Evolutionary conservation across 2,888 invertebrate genomes (phyloP).

Genomic region (Phasia obesa): DNA sequence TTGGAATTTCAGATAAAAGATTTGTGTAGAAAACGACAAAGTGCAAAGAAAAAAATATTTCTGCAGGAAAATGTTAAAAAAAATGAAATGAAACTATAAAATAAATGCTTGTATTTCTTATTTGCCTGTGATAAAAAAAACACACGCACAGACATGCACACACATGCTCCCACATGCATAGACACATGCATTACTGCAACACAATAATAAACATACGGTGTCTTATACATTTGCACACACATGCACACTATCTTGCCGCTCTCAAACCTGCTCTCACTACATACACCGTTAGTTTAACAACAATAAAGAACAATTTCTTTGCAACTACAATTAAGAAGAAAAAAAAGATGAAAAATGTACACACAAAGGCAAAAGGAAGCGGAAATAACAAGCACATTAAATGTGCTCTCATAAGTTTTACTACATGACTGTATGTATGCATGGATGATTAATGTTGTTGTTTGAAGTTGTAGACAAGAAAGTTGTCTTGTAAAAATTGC

Average conservation of each 20-base stretch:
- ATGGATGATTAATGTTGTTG: background rate
- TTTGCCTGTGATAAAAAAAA: too few species aligned
- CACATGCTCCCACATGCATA: background rate
- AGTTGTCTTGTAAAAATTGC: slow-evolving; percentile 7
- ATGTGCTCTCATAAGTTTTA: background rate
- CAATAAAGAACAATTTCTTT: slow-evolving; percentile 16
- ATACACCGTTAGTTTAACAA: slow-evolving; percentile 4
- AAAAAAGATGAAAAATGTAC: slow-evolving; percentile 35
- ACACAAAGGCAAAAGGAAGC: slow-evolving; percentile 35
- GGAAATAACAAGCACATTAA: slow-evolving; percentile 41
- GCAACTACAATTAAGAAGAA: slow-evolving; percentile 21
- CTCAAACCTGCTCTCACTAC: background rate
- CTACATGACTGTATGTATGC: background rate
- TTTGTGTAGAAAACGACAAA: slow-evolving; percentile 2
- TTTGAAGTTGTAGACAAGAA: slow-evolving; percentile 23
- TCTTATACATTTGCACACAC: background rate
- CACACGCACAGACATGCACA: background rate
- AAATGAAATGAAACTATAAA: slow-evolving; percentile 36
- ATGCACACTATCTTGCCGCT: background rate
- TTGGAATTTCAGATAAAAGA: background rate
- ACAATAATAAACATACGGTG: slow-evolving; percentile 6
- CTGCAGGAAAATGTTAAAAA: slow-evolving; percentile 37
- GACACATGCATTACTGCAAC: background rate
- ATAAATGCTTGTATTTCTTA: too few species aligned
- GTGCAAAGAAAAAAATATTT: background rate